Base-by-base conservation (phyloP, 2,888 invertebrate genomes). In the Limnephilus lunatus region DNA sequence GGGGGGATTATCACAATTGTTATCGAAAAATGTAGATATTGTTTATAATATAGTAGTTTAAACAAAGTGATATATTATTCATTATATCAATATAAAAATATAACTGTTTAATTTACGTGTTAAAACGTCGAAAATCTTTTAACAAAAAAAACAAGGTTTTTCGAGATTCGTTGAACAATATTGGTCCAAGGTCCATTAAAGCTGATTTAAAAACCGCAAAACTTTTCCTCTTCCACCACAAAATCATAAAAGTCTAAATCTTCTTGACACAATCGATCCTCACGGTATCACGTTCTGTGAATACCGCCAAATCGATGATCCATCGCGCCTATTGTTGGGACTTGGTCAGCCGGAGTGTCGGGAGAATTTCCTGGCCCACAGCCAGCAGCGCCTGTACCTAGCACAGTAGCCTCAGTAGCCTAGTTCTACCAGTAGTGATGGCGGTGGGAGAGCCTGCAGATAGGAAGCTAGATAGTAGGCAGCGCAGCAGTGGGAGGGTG, bases 291-390 rank as follows among this genome's bases (percentile, higher is more conserved):
- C 68, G 53, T 68, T 68, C 25, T 9, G 25, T 68, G 68, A 68
- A 68, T 82, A 32, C 32, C 82, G 31, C 82, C 30, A 82, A 82
- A 82, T 82, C 82, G 31, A 82, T 82, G 82, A 82, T 82, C 82
- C 82, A 82, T 68, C 25, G 68, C 31, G 30, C 31, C 82, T 30
- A 82, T 82, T 82, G 82, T 82, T 7, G 32, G 82, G 82, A 82
- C 15, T 32, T 82, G 82, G 82, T 82, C 31, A 32, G 32, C 31
- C 82, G 82, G 15, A 68, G 68, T 68, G 68, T 68, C 25, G 68
- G 82, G 31, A 32, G 82, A 30, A 82, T 82, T 15, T 82, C 82
- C 82, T 82, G 82, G 82, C 82, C 15, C 14, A 31, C 4, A 32
- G 82, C 82, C 82, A 82, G 82, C 82, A 15, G 53, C 14, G 48